Base-by-base conservation (phyloP, 2,888 invertebrate species). In the Drosophila aldrichi region DNA sequence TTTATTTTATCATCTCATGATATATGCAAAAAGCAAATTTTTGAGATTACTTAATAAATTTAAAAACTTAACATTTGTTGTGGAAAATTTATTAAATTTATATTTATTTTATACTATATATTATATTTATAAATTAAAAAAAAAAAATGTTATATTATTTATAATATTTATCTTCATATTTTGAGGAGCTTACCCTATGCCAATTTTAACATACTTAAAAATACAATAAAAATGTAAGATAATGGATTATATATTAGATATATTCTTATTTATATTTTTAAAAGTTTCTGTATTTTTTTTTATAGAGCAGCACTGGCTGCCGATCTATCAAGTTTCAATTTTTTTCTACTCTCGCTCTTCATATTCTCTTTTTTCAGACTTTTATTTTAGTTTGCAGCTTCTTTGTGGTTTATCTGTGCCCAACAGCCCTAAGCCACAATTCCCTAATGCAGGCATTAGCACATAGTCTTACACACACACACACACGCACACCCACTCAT, bases 341-440 rank as follows among this genome's bases (percentile, higher is more conserved):
- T 29, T 29, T 29, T 0, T 8, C 29, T 16, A 16, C 43, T 44
- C 4, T 40, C 40, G 2, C 25, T 5, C 16, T 20, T 18, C 22
- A 18, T 29, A 38, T 40, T 29, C 14, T 22, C 12, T 5, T 36
- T 36, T 36, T 22, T 22, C n/a, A 57, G 36, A 10, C 36, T 66
- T 49, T 61, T 43, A 36, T 72, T 66, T 58, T 29, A 64, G 64
- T 51, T 67, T 63, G 66, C 69, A 76, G 40, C 61, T 52, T 70
- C 59, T 76, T 69, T 77, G 66, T 36, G 86, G 81, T 36, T 70
- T 73, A 74, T 63, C 70, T 62, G 62, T 62, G 49, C 38, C 49
- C 48, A 55, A 18, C 34, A 54, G 29, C 54, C 51, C 36, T 38
- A 49, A 46, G 44, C 36, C 22, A 14, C 34, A 67, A 74, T 54